Evolutionary conservation across 2,888 invertebrate genomes (phyloP).

Genomic region (Ochlodes sylvanus): DNA sequence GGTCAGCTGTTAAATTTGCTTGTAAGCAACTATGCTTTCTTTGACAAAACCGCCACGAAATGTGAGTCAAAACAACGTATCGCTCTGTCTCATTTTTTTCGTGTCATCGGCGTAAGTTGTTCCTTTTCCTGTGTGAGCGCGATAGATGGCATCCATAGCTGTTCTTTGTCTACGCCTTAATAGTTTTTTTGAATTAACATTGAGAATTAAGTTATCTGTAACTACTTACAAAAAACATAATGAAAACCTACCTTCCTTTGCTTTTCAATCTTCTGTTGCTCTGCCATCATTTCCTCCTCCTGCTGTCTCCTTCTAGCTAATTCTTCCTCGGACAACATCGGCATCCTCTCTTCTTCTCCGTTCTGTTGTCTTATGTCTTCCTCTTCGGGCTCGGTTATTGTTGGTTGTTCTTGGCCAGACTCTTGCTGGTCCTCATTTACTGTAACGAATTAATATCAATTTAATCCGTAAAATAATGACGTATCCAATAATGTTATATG

Average conservation of each 20-base stretch:
- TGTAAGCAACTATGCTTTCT: too few species aligned
- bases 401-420: constrained; percentile 24
- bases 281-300: constrained; percentile 63
- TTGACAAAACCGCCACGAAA: too few species aligned
- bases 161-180: too few species aligned
- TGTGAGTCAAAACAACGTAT: too few species aligned
- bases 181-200: too few species aligned
- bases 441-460: neutral
- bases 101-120: too few species aligned
- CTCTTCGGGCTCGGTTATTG: constrained; percentile 38
- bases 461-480: too few species aligned
- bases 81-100: too few species aligned
- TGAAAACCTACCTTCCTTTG: constrained; percentile 66
- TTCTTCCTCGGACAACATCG: constrained; percentile 53
- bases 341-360: constrained; percentile 37
- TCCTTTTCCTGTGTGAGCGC: too few species aligned
- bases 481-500: too few species aligned
- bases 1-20: too few species aligned
- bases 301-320: constrained; percentile 42
- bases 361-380: constrained; percentile 35
- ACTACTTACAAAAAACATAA: neutral
- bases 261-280: constrained; percentile 64
- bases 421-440: constrained; percentile 38
- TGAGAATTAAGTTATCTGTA: neutral
- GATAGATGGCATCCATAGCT: too few species aligned